Percentiles rank a stretch among this genome's conserved stretches.
phyloP scores from a whole-genome alignment of 2,888 invertebrate genomes.

The Aromia moschata region DNA sequence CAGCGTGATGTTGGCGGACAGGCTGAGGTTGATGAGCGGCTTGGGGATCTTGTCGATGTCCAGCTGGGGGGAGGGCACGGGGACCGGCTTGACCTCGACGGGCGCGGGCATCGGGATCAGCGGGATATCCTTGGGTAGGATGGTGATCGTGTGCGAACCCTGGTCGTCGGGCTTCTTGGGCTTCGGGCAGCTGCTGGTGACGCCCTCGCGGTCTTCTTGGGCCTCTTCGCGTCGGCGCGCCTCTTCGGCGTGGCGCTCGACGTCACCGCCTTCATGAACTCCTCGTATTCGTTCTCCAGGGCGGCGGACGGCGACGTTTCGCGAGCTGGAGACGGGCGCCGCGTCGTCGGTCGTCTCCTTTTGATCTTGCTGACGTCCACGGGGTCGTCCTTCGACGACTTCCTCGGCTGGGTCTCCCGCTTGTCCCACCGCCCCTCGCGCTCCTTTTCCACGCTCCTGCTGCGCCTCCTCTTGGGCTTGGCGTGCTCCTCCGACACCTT shows the following conservation, averaged over 20 bases:
- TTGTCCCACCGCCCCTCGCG: constrained; percentile 42
- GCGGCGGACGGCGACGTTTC: constrained; percentile 33
- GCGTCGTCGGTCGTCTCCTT: constrained; percentile 27
- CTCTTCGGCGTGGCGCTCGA: constrained; percentile 48
- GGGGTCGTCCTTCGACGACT: not conserved
- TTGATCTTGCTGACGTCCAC: constrained; percentile 9
- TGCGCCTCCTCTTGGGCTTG: constrained; percentile 10
- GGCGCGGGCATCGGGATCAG: constrained; percentile 40
- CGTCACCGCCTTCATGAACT: constrained; percentile 68
- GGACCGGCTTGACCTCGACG: constrained; percentile 39
- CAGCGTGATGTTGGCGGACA: constrained; percentile 37
- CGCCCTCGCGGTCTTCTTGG: not conserved
- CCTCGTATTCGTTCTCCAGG: constrained; percentile 66
- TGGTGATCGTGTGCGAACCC: constrained; percentile 11
- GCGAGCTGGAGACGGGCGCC: constrained; percentile 14
- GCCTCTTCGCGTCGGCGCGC: not conserved
- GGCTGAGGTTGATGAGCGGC: constrained; percentile 35
- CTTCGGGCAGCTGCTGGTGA: constrained; percentile 6
- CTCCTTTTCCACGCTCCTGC: not conserved
- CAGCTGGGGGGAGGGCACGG: constrained; percentile 44
- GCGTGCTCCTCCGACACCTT: constrained; percentile 3
- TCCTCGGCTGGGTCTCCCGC: constrained; percentile 19
- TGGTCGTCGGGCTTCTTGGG: not conserved
- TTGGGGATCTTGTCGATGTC: constrained; percentile 35
- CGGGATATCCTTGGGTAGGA: constrained; percentile 38